phyloP scores from a whole-genome alignment of 2,888 invertebrate genomes.

The Meliscaeva auricollis region DNA sequence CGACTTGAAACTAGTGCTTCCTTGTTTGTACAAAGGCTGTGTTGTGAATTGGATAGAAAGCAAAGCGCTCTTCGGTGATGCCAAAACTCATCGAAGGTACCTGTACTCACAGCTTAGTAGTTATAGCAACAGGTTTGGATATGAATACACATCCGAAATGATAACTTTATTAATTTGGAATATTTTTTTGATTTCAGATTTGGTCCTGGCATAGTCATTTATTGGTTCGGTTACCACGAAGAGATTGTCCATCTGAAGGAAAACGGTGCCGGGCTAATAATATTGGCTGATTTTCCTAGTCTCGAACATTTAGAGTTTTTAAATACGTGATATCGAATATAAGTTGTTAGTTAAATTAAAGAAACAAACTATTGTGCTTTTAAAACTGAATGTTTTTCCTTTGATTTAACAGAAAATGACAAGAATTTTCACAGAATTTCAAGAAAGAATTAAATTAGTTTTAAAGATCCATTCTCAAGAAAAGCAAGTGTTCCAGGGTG shows the following conservation, averaged over 20 bases:
- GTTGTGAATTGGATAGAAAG: slow-evolving; percentile 98
- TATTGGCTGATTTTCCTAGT: slow-evolving; percentile 86
- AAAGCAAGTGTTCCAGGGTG: background rate
- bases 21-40: slow-evolving; percentile 93
- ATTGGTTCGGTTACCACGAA: slow-evolving; percentile 96
- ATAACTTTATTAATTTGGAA: background rate
- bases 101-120: slow-evolving; percentile 93
- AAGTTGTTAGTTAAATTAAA: slow-evolving; percentile 64
- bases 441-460: background rate
- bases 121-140: slow-evolving; percentile 90
- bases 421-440: background rate
- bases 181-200: slow-evolving; percentile 85
- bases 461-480: background rate
- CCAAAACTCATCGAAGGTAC: slow-evolving; percentile 91
- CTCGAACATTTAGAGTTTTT: slow-evolving; percentile 84
- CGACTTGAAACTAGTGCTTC: slow-evolving; percentile 95
- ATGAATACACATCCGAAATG: background rate
- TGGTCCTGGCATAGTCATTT: slow-evolving; percentile 96
- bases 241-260: slow-evolving; percentile 85
- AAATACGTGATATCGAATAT: slow-evolving; percentile 68
- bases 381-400: background rate
- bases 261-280: slow-evolving; percentile 87
- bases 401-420: background rate
- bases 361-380: slow-evolving; percentile 5
- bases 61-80: slow-evolving; percentile 97